These are phyloP conservation scores for Liolophura sinensis DNA, from an alignment of 1,140 invertebrate genomes.

Conservation along the genomic window DNA sequence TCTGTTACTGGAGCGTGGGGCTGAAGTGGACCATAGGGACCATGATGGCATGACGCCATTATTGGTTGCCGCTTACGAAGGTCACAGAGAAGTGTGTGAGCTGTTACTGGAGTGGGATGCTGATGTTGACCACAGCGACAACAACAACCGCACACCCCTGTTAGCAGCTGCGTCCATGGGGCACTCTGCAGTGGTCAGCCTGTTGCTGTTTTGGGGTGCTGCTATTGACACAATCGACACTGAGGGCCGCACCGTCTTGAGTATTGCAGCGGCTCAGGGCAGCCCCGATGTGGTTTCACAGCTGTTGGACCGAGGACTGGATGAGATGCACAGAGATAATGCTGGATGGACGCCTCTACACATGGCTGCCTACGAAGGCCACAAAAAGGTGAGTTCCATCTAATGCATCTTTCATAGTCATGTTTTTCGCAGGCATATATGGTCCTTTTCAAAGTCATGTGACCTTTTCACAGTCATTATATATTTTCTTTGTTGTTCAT, in stretches of 20 bases:
- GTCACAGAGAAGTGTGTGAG: constrained; percentile 76
- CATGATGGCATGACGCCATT: constrained; percentile 93
- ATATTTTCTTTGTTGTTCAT: too few relatives aligned
- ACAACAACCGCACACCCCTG: constrained; percentile 76
- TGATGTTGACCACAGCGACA: constrained; percentile 82
- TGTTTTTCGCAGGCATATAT: background rate
- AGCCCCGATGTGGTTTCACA: constrained; percentile 81
- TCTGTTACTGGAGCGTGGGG: constrained; percentile 73
- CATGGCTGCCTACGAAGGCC: constrained; percentile 90
- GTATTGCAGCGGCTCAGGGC: constrained; percentile 84
- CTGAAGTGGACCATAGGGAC: constrained; percentile 79
- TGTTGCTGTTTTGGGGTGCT: constrained; percentile 86
- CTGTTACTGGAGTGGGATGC: constrained; percentile 82
- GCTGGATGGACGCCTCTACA: constrained; percentile 93
- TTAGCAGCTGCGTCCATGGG: constrained; percentile 83
- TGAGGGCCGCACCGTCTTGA: constrained; percentile 82
- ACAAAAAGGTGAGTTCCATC: constrained; percentile 77
- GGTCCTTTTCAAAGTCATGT: too few relatives aligned
- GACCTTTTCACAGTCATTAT: too few relatives aligned
- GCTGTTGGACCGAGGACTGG: constrained; percentile 84
- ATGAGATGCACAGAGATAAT: constrained; percentile 62
- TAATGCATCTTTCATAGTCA: constrained; percentile 1
- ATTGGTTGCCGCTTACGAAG: constrained; percentile 74
- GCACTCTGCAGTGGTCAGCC: constrained; percentile 76
- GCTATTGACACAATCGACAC: constrained; percentile 87